Evolutionary conservation across 1,140 invertebrate species (phyloP), one percentile per base, ranked within the genome.

Genomic region (Bombus ignitus): DNA sequence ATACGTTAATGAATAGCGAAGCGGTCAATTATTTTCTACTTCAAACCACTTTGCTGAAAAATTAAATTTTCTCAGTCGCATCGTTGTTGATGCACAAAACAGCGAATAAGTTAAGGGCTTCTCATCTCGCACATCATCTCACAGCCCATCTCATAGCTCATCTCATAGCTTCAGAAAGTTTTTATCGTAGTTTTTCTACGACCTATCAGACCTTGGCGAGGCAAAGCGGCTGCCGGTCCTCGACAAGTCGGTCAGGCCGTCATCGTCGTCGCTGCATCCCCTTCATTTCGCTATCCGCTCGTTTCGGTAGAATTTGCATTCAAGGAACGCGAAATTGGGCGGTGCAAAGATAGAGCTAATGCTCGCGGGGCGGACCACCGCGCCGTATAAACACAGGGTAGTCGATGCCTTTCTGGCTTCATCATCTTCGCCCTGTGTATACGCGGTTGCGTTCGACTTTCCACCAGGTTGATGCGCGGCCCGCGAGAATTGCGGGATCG

Each of bases 341-440:
- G 92, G 90, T 89, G 89, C 88, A 91, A 92, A 90, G 91, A 91
- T 93, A 93, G 91, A 92, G 89, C 91, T 92, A 94, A 93, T 92
- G 90, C 92, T 87, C 81, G 91, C 87, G 91, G 87, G 75, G 88
- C 89, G 88, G 88, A 78, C 87, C 81, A 79, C 72, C 66, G 81
- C 79, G 72, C 87, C 88, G 83, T 93, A 91, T 95, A 94, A 95
- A 94, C 89, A 94, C 93, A 94, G 94, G 94, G 93, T 95, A 93
- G 92, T 89, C 88, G 79, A 89, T 89, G 89, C 89, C 91, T 84
- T 89, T 91, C 89, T 78, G 90, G 89, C 91, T 91, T 92, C 73
- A 81, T 88, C 86, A 91, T 92, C 87, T 80, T 87, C 79, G 47
- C 87, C 76, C 82, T 72, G 70, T n/a, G 22, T 85, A 66, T 65